phyloP scores from a whole-genome alignment of 2,113 vertebrate genomes.

The Podocnemis expansa region DNA sequence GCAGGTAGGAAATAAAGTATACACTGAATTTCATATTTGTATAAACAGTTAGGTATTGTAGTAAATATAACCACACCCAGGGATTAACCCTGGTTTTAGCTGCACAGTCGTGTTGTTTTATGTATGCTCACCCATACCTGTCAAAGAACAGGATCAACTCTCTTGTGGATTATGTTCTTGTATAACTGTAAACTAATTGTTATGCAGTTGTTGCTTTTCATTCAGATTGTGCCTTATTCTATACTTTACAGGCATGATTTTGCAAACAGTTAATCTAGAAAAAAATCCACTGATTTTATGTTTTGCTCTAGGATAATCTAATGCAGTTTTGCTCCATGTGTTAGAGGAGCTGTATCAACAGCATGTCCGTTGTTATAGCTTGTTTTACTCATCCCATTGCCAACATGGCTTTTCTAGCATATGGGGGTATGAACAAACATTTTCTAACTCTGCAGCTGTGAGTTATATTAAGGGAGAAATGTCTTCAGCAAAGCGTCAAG shows the following conservation, averaged over 20 bases:
- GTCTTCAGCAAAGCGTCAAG: constrained; percentile 50
- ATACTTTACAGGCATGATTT: neutral
- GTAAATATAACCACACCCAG: neutral
- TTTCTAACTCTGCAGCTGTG: constrained; percentile 44
- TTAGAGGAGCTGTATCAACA: neutral
- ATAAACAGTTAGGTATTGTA: neutral
- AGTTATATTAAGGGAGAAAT: constrained; percentile 58
- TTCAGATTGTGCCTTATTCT: neutral
- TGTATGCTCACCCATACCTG: neutral
- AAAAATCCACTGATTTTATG: neutral
- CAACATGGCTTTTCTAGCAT: neutral
- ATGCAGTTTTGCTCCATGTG: neutral
- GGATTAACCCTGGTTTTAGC: neutral
- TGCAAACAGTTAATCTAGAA: neutral
- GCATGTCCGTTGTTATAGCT: neutral
- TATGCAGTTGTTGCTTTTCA: neutral
- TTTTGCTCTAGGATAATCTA: neutral
- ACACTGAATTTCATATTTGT: neutral
- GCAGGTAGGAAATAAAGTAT: neutral
- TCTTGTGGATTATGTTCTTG: neutral
- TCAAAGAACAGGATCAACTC: neutral
- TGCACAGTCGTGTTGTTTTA: neutral
- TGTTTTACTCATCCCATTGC: neutral
- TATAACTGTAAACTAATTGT: neutral
- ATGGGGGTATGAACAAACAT: constrained; percentile 24